Base-by-base conservation (phyloP, 2,797 vertebrate genomes). In the Enteromius thamalakanensis region DNA sequence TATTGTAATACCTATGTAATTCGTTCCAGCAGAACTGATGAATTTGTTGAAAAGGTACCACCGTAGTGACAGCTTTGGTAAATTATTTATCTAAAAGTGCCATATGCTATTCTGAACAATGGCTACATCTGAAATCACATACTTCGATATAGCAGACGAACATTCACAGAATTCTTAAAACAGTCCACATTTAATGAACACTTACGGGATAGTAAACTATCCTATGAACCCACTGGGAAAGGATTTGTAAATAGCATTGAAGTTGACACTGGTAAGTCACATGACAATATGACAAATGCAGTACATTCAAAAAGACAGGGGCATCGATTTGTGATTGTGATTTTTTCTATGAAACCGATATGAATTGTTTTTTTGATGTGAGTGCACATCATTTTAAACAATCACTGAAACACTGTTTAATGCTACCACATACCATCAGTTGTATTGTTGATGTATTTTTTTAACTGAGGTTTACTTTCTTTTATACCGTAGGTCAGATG, bases 401-500 rank as follows among this genome's bases (percentile, higher is more conserved):
- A 12, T 69, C 10, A 26, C 15, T 71, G 3, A 72, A n/a, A 23
- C n/a, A 6, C 21, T 49, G 26, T 9, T 49, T 3, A 71, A 51
- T 14, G 3, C 55, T 0, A 78, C 45, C 49, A 53, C 12, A 34
- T 53, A 29, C 64, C 10, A 10, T 37, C 37, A 53, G 14, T 45
- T 45, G 26, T 42, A 51, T 45, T 72, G 69, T 40, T 34, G 8
- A 49, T 49, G 15, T 68, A 53, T 68, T 78, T 32, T 55, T 29
- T 42, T 42, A 42, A 32, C 45, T 68, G 29, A 53, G 14, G 10
- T 64, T 34, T 71, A 21, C 14, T 85, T 42, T 70, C 15, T 37
- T 60, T 82, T 65, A 80, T 88, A 40, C 37, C 9, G 37, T 40
- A 94, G 94, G 87, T 94, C 91, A 12, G 91, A 92, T 26, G 90